A percentile compares a stretch with the other conserved stretches of the same genome.
Evolutionary conservation across 2,888 invertebrate genomes (phyloP).

Genomic region (Epsilonema sp.): DNA sequence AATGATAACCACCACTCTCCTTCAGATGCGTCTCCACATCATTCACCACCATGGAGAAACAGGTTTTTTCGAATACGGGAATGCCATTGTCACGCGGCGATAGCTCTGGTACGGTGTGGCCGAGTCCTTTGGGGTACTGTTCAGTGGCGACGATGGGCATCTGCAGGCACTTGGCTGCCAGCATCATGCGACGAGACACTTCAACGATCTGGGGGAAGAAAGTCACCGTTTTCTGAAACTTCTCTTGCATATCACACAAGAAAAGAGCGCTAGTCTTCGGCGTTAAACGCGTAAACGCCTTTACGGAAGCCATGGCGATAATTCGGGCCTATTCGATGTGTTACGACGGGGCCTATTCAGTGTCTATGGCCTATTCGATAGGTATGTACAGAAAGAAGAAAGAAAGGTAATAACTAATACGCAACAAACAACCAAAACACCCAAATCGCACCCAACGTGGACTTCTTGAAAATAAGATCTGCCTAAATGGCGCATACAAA

Average conservation of each 20-base stretch:
- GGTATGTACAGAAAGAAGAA: too few relatives aligned
- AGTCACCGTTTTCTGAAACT: constrained; percentile 46
- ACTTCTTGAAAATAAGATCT: too few relatives aligned
- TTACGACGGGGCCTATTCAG: too few relatives aligned
- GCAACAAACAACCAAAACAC: too few relatives aligned
- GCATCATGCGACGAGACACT: constrained; percentile 33
- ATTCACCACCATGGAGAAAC: constrained; percentile 40
- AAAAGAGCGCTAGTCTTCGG: constrained; percentile 45
- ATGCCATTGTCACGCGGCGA: constrained; percentile 25
- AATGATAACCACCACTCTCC: constrained; percentile 21
- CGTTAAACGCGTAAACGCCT: too few relatives aligned
- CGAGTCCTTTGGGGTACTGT: constrained; percentile 43
- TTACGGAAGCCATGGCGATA: too few relatives aligned
- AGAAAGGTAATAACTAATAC: too few relatives aligned
- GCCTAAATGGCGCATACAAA: too few relatives aligned
- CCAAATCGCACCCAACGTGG: too few relatives aligned
- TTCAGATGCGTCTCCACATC: constrained; percentile 32
- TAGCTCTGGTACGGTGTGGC: constrained; percentile 38
- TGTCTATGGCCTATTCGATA: too few relatives aligned
- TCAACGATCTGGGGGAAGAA: constrained; percentile 50
- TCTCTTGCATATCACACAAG: constrained; percentile 59
- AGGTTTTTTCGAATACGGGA: constrained; percentile 19
- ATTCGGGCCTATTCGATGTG: too few relatives aligned
- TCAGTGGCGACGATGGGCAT: constrained; percentile 40
- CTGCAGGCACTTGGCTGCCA: constrained; percentile 34